Conservation (phyloP, 2,888 invertebrate species). For the Carterocephalus palaemon region DNA sequence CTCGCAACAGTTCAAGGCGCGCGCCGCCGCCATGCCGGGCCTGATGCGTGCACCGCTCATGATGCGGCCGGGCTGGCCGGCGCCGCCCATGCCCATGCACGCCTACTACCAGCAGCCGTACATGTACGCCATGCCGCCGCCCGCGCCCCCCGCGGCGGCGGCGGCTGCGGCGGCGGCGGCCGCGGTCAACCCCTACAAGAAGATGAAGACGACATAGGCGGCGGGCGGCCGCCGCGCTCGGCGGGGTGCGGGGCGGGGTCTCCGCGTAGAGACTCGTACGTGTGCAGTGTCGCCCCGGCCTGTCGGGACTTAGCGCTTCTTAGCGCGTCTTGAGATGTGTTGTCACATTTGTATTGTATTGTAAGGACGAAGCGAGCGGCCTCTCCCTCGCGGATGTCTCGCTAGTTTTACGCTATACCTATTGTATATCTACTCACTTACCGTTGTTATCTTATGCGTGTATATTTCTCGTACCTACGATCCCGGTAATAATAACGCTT, state of each 20-base stretch:
- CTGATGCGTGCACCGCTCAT: conserved; percentile 66
- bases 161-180: conserved; percentile 66
- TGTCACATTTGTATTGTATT: conserved; percentile 78
- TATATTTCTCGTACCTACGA: conserved; percentile 79
- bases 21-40: conserved; percentile 75
- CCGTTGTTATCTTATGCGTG: conserved; percentile 76
- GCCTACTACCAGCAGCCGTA: conserved; percentile 73
- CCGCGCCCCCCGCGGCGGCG: conserved; percentile 61
- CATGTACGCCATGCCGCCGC: conserved; percentile 76
- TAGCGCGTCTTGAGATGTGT: conserved; percentile 51
- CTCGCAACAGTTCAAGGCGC: conserved; percentile 83
- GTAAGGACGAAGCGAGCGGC: conserved; percentile 74
- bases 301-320: conserved; percentile 76
- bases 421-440: conserved; percentile 73
- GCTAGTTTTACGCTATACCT: conserved; percentile 74
- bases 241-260: conserved; percentile 74
- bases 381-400: conserved; percentile 70
- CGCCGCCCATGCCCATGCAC: conserved; percentile 70
- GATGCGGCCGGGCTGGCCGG: conserved; percentile 68
- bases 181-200: conserved; percentile 90
- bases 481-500: conserved; percentile 94
- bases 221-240: conserved; percentile 50
- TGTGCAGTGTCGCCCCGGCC: conserved; percentile 71
- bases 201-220: conserved; percentile 91
- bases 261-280: conserved; percentile 75